A percentile compares a stretch with the other conserved stretches of the same genome.
phyloP scores from a whole-genome alignment of 2,888 invertebrate genomes.

The Gonocerus acuteangulatus region DNA sequence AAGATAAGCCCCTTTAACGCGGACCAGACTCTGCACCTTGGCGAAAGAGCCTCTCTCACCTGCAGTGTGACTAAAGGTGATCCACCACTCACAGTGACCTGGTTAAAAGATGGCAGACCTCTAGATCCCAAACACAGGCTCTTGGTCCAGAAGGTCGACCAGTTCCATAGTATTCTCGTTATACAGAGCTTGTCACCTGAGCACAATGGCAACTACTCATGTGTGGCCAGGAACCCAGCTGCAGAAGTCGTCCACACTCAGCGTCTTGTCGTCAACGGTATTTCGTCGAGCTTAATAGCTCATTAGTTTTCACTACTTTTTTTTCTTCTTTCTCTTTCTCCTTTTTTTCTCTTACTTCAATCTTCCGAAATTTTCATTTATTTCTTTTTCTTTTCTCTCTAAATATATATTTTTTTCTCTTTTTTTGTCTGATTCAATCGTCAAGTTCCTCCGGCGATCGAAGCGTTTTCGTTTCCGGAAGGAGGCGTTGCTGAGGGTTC shows the following conservation, averaged over 20 bases:
- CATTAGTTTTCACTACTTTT: slow-evolving; percentile 31
- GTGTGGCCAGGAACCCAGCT: slow-evolving; percentile 63
- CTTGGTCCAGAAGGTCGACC: slow-evolving; percentile 64
- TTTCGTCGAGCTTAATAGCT: slow-evolving; percentile 26
- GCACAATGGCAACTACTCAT: slow-evolving; percentile 71
- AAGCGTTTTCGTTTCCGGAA: slow-evolving; percentile 70
- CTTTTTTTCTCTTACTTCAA: slow-evolving; percentile 41
- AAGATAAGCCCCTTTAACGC: slow-evolving; percentile 67
- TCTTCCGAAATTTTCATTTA: slow-evolving; percentile 27
- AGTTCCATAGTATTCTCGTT: slow-evolving; percentile 68
- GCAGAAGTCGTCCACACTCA: slow-evolving; percentile 66
- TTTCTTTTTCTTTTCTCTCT: slow-evolving; percentile 30
- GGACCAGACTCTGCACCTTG: slow-evolving; percentile 61
- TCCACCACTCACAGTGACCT: slow-evolving; percentile 63
- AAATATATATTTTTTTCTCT: slow-evolving; percentile 22
- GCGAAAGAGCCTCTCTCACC: slow-evolving; percentile 64
- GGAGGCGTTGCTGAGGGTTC: slow-evolving; percentile 73
- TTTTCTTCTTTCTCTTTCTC: slow-evolving; percentile 41
- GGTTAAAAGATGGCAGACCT: slow-evolving; percentile 66
- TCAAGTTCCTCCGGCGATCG: slow-evolving; percentile 75
- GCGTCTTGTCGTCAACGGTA: slow-evolving; percentile 70
- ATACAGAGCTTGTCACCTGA: slow-evolving; percentile 66
- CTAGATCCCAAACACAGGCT: slow-evolving; percentile 50
- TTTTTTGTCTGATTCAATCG: slow-evolving; percentile 23
- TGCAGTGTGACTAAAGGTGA: slow-evolving; percentile 71